Conservation (phyloP, 1,140 invertebrate genomes). For the Cydia strobilella region DNA sequence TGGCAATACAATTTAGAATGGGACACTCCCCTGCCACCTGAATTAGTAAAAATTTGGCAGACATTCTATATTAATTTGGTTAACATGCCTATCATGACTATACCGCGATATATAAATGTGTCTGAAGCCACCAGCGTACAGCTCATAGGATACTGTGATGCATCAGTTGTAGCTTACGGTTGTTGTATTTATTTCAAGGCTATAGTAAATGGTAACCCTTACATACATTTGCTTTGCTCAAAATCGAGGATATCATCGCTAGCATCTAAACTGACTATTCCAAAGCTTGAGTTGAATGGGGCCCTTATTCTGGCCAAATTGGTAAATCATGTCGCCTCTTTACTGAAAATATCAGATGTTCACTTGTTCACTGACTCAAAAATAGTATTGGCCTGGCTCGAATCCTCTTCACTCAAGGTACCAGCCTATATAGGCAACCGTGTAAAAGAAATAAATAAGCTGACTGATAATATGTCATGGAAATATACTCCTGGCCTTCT, state of each 20-base stretch:
- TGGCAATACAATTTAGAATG: slow-evolving; percentile 42
- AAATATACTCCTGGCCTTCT: too few species aligned
- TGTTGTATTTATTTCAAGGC: too few species aligned
- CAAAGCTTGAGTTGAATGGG: slow-evolving; percentile 36
- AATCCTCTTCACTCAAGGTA: slow-evolving; percentile 19
- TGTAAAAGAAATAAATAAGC: slow-evolving; percentile 34
- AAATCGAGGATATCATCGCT: too few species aligned
- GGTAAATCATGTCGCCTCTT: slow-evolving; percentile 4
- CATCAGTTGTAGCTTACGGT: too few species aligned
- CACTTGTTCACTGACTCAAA: slow-evolving; percentile 36
- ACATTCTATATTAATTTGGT: slow-evolving; percentile 11
- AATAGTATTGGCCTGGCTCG: slow-evolving; percentile 35
- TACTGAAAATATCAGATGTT: slow-evolving; percentile 27
- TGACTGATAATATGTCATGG: slow-evolving; percentile 11
- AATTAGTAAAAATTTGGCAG: slow-evolving; percentile 4
- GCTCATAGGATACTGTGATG: too few species aligned
- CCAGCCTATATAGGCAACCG: slow-evolving; percentile 34
- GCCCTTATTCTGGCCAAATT: slow-evolving; percentile 34
- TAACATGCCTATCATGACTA: slow-evolving; percentile 24
- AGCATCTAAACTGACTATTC: slow-evolving; percentile 23
- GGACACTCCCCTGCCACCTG: slow-evolving; percentile 34
- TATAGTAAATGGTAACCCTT: too few species aligned
- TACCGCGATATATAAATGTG: too few species aligned
- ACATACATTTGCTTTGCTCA: too few species aligned
- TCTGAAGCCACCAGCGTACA: too few species aligned